phyloP scores from a whole-genome alignment of 1,140 invertebrate genomes.

The Leptopilina clavipes region DNA sequence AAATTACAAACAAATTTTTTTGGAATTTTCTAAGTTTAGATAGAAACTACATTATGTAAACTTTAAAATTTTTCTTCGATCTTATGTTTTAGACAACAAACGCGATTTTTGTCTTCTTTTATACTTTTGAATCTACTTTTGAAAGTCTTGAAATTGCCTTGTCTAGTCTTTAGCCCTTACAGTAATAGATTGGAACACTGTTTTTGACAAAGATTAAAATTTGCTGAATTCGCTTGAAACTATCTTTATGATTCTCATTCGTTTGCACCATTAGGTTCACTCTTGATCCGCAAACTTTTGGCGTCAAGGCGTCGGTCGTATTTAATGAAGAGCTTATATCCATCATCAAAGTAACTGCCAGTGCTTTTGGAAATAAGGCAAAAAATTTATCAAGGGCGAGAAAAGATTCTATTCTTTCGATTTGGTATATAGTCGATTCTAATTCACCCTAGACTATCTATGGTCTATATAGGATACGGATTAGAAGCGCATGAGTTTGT shows the following conservation, averaged over 20 bases:
- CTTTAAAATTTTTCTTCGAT: no score
- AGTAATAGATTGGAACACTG: no score
- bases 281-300: conserved; percentile 36
- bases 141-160: no score
- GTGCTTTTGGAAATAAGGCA: conserved; percentile 2
- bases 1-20: no score
- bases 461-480: conserved; percentile 57
- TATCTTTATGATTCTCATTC: neutral
- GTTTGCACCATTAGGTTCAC: conserved; percentile 31
- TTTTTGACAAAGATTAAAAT: neutral
- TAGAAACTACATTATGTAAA: no score
- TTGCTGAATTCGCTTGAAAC: neutral
- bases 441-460: conserved; percentile 50
- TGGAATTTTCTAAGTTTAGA: no score
- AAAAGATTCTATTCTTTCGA: conserved; percentile 25
- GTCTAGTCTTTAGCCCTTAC: no score
- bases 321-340: conserved; percentile 40
- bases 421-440: no score
- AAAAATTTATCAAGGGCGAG: conserved; percentile 33
- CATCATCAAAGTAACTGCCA: conserved; percentile 42
- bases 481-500: conserved; percentile 54
- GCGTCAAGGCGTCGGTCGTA: conserved; percentile 37
- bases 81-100: no score
- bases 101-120: no score
- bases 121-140: no score